Percentiles rank a stretch among this genome's conserved stretches.
These are phyloP conservation scores for Coluber constrictor DNA, from an alignment of 2,797 vertebrate species.

Conservation along the genomic window DNA sequence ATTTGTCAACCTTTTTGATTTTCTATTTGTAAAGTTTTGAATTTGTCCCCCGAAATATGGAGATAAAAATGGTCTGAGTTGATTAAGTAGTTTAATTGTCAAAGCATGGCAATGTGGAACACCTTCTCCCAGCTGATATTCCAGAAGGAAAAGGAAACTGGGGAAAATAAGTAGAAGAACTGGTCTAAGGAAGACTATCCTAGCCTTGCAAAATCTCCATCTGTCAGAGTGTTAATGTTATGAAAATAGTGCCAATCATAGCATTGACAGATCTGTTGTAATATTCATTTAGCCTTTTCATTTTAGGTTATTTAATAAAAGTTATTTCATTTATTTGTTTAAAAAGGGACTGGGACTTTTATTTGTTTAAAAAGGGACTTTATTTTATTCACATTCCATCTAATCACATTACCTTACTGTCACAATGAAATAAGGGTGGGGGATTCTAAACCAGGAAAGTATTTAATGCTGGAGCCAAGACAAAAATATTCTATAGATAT, in stretches of 20 bases:
- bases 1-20: background rate
- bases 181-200: background rate
- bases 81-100: background rate
- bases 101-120: background rate
- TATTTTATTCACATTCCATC: background rate
- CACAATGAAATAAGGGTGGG: background rate
- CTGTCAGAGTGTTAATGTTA: background rate
- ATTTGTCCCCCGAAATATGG: background rate
- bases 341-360: background rate
- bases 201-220: background rate
- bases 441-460: background rate
- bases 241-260: background rate
- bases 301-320: background rate
- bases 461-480: background rate
- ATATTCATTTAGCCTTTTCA: background rate
- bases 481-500: background rate
- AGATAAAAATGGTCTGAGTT: background rate
- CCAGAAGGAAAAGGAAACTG: background rate
- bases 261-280: background rate
- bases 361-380: background rate
- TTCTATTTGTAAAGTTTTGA: background rate
- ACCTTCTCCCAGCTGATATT: background rate
- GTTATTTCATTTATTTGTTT: background rate
- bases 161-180: background rate
- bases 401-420: background rate